Evolutionary conservation across 2,797 vertebrate genomes (phyloP).

Genomic region (Diplodus sargus): DNA sequence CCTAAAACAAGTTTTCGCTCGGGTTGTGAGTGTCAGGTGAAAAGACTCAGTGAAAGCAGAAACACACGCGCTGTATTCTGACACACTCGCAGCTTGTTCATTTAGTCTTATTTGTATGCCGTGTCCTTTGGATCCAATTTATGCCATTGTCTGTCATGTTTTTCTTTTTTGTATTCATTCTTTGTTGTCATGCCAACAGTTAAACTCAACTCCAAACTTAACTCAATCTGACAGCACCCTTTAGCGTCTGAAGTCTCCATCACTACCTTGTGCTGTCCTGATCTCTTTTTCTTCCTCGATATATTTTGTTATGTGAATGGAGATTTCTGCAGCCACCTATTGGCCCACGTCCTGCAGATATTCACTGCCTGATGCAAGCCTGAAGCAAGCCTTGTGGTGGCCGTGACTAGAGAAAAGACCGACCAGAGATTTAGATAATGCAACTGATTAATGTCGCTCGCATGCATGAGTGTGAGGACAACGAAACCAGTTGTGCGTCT

Average conservation of each 20-base stretch:
- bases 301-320: background rate
- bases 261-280: background rate
- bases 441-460: conserved; percentile 4
- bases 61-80: background rate
- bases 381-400: conserved; percentile 17
- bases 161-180: background rate
- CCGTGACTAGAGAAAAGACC: conserved; percentile 32
- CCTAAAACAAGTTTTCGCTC: conserved; percentile 36
- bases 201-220: conserved; percentile 4
- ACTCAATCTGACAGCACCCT: background rate
- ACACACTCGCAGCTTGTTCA: background rate
- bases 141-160: conserved; percentile 1
- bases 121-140: conserved; percentile 10
- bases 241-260: conserved; percentile 11
- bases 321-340: conserved; percentile 21
- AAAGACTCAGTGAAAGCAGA: background rate
- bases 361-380: conserved; percentile 2
- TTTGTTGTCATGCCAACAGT: background rate
- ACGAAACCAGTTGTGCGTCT: conserved; percentile 23
- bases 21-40: conserved; percentile 12
- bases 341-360: conserved; percentile 25
- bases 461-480: conserved; percentile 17
- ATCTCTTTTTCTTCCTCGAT: background rate
- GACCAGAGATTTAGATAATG: background rate
- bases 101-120: conserved; percentile 14